Conservation (phyloP, 2,888 invertebrate species). For the Iphiclides podalirius region DNA sequence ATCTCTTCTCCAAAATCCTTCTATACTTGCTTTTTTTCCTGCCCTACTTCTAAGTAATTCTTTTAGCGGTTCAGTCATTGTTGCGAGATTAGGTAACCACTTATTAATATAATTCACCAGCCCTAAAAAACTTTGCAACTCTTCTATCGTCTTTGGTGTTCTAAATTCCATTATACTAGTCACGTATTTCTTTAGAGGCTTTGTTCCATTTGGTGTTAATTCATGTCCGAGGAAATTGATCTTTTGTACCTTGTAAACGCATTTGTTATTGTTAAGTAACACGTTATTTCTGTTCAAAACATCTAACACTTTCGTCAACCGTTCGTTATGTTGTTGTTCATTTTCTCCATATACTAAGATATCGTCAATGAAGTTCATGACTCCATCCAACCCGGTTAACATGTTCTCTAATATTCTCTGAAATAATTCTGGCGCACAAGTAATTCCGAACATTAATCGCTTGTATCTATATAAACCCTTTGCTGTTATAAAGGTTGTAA, state of each 20-base stretch:
- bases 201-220: constrained; percentile 22
- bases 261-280: no score
- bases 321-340: constrained; percentile 24
- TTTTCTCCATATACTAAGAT: no score
- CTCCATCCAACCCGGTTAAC: constrained; percentile 39
- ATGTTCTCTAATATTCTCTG: constrained; percentile 45
- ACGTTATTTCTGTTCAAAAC: constrained; percentile 29
- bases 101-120: constrained; percentile 31
- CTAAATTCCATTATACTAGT: no score
- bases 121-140: constrained; percentile 36
- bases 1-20: constrained; percentile 21
- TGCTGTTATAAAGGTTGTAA: constrained; percentile 45
- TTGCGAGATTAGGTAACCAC: constrained; percentile 31
- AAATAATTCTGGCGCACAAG: constrained; percentile 41
- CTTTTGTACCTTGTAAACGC: no score
- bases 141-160: constrained; percentile 27
- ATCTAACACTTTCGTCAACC: constrained; percentile 25
- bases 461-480: constrained; percentile 46
- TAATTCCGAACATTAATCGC: no score
- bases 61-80: constrained; percentile 29
- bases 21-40: constrained; percentile 21
- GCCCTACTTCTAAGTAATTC: constrained; percentile 19
- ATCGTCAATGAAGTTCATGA: no score
- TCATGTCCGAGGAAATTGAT: no score
- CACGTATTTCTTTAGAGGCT: constrained; percentile 31